Evolutionary conservation across 2,113 vertebrate genomes (phyloP), one percentile per base, ranked within the genome.

Genomic region (Acrocephalus kingi): DNA sequence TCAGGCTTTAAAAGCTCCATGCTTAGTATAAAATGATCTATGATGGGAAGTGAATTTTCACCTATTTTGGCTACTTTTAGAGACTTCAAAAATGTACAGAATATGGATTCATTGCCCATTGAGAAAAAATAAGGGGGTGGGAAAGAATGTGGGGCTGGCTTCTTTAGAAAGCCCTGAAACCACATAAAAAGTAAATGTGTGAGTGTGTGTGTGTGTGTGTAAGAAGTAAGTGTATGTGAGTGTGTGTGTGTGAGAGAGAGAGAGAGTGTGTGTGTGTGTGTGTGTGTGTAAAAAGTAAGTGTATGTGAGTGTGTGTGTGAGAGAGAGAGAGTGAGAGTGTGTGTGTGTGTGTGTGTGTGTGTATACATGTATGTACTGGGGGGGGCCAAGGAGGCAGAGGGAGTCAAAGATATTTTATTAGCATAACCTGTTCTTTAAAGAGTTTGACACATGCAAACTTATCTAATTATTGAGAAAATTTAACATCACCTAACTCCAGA

Each of bases 401-500:
- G 51, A 95, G 76, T 51, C 46, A 74, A 83, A 89, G 71, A 72
- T 41, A 11, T 30, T 72, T 88, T 86, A 90, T 72, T 51, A 88
- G 82, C 77, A 74, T 48, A n/a, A 83, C 68, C 69, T 75, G 52
- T 92, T 86, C 72, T 80, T 93, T 59, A 86, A 45, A 3, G 55
- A 71, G 43, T 58, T 64, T 84, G 77, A 74, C 51, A 94, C 39
- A 59, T 86, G 91, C 35, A 89, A 56, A 89, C 74, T 91, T 92
- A 93, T 81, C 79, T 90, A 80, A 94, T 89, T 93, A 71, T 81
- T 86, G 64, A 92, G 68, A 96, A 89, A 49, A 90, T 82, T 93
- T 79, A 93, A 82, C 91, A 96, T 88, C 93, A 80, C 86, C 84
- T 78, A 85, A 77, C 77, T 82, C 68, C 68, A 84, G 93, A 97